A percentile compares a stretch with the other conserved stretches of the same genome.
These are phyloP conservation scores for Riptortus pedestris DNA, from an alignment of 1,140 invertebrate species.

Conservation along the genomic window DNA sequence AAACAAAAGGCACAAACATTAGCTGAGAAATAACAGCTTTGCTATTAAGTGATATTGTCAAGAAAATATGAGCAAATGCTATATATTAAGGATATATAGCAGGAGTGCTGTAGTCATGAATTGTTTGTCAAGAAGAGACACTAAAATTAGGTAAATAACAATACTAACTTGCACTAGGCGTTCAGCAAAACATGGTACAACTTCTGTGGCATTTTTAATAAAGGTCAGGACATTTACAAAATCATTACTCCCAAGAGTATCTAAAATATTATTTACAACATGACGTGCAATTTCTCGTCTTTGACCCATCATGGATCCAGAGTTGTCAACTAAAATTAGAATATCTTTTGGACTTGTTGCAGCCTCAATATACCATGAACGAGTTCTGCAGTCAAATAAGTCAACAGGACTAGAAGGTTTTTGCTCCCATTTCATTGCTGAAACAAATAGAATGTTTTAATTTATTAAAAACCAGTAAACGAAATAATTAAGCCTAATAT, in stretches of 20 bases:
- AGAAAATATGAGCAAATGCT: neutral
- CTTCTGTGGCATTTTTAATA: conserved; percentile 59
- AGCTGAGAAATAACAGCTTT: neutral
- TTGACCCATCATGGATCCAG: conserved; percentile 94
- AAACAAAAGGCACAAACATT: conserved; percentile 23
- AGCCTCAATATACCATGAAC: conserved; percentile 92
- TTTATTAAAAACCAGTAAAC: neutral
- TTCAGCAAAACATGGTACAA: conserved; percentile 79
- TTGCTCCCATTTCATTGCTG: conserved; percentile 50
- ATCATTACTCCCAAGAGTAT: conserved; percentile 96
- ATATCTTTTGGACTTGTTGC: conserved; percentile 92
- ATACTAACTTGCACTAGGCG: conserved; percentile 64
- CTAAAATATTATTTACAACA: conserved; percentile 87
- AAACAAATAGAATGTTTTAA: conserved; percentile 27
- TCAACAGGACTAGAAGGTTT: conserved; percentile 47
- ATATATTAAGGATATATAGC: too few species aligned
- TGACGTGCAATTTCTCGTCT: conserved; percentile 86
- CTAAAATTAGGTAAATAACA: neutral
- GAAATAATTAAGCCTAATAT: neutral
- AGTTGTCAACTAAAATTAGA: conserved; percentile 85
- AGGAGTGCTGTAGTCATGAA: too few species aligned
- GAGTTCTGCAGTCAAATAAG: conserved; percentile 76
- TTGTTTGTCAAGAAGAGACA: too few species aligned
- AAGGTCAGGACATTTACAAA: conserved; percentile 93
- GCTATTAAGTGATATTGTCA: neutral